Evolutionary conservation across 2,888 invertebrate genomes (phyloP), one percentile per base, ranked within the genome.

Genomic region (Venusia cambrica): DNA sequence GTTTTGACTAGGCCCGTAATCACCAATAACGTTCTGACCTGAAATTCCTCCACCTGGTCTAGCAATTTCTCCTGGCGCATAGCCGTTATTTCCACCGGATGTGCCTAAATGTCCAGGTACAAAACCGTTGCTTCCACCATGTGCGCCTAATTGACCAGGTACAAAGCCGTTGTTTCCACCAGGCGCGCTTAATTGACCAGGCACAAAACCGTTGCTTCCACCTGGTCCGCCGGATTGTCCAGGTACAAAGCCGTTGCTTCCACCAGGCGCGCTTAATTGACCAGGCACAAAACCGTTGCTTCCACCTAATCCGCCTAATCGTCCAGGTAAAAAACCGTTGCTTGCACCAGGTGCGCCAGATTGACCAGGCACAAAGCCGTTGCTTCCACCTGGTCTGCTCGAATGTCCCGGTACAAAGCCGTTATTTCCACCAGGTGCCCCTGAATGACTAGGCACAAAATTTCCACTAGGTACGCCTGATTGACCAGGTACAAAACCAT

Each of bases 401-500:
- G 9, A 11, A 5, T 12, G 25, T 5, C 36, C 29, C 1, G 38
- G 34, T 5, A 8, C n/a, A 14, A 20, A 27, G 4, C 27, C 27
- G 3, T 24, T 20, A 3, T n/a, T 18, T 8, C 8, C 26, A n/a
- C 13, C 37, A 0, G 32, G 32, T 14, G 35, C 41, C 22, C 39
- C 39, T 1, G 27, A 18, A n/a, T 38, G 34, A 1, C 40, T 40
- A 30, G 38, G 32, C 1, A 14, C 12, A 7, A 25, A 25, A 13
- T 6, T 7, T 11, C 28, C 38, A 9, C 25, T 22, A 2, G 40
- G 24, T 1, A 20, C 27, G 17, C 9, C 29, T 4, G 16, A 29
- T 27, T 37, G 33, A 6, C 35, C 34, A 15, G 33, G 34, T 5
- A 26, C 35, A 14, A 30, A 41, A 11, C 40, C 26, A 5, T 17